Base-by-base conservation (phyloP, 2,113 vertebrate species). In the Zingel zingel region DNA sequence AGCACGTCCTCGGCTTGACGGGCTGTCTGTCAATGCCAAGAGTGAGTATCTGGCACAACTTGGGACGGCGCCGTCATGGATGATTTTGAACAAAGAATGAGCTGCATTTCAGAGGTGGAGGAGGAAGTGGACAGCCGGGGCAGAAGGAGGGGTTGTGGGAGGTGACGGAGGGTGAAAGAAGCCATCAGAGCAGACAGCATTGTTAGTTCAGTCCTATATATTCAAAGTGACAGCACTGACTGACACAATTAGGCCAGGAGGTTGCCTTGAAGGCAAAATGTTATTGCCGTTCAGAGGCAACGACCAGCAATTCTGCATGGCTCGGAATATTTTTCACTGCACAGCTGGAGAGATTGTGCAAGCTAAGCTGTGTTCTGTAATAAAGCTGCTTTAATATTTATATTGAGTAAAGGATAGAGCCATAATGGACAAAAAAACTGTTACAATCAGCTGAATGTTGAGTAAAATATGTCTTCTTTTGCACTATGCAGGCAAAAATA, bases 171-270 rank as follows among this genome's bases (percentile, higher is more conserved):
- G 81, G 84, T 59, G 84, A 84, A 81, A 30, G 54, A 72, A 79
- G 72, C 51, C 75, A 77, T 66, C 19, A 5, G 67, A 81, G 86
- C 64, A 74, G 85, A 83, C 83, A 74, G 61, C 77, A 65, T 30
- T 57, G 51, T 76, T 74, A 62, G 81, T 77, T 81, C 66, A 61
- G 66, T 83, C 74, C 66, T 62, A 88, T 87, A 86, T 79, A 86
- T 79, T 92, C 81, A 82, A 89, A 79, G 75, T 87, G 90, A 91
- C 91, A 86, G 67, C 62, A 9, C 63, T 82, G 90, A 92, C 59
- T 87, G 93, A 92, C 92, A 93, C 74, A 94, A 94, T 90, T 79
- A 77, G 94, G 93, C 80, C 88, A 91, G 58, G 43, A 91, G 83
- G 88, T 84, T 91, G 78, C 19, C 76, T 66, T 81, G 45, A 67